Conservation (phyloP, 2,888 invertebrate species). For the Xestia rhomboidea region DNA sequence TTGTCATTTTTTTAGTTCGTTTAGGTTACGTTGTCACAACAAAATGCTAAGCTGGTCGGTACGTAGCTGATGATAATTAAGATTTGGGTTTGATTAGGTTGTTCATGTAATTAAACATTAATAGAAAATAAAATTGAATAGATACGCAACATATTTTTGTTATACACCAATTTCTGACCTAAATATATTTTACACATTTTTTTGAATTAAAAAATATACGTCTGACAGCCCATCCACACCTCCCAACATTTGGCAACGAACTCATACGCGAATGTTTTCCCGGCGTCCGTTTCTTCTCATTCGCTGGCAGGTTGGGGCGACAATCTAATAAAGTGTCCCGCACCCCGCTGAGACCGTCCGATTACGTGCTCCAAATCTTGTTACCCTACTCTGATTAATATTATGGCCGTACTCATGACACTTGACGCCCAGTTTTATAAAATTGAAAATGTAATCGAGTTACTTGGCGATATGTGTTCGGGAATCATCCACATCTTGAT, state of each 20-base stretch:
- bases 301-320: constrained; percentile 86
- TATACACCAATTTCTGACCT: constrained; percentile 9
- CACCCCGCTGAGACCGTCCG: constrained; percentile 87
- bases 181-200: constrained; percentile 21
- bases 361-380: constrained; percentile 87
- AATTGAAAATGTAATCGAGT: constrained; percentile 83
- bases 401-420: constrained; percentile 79
- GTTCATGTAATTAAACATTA: neutral
- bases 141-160: neutral
- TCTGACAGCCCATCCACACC: constrained; percentile 39
- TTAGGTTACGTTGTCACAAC: neutral
- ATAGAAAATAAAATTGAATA: neutral
- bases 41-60: neutral
- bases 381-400: constrained; percentile 90
- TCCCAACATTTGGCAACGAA: constrained; percentile 62
- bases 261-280: constrained; percentile 62
- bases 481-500: constrained; percentile 18
- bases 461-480: constrained; percentile 63
- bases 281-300: constrained; percentile 62
- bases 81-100: no score
- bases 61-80: neutral
- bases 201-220: constrained; percentile 18
- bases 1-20: neutral
- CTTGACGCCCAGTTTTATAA: constrained; percentile 76
- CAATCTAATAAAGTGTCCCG: constrained; percentile 88